phyloP scores from a whole-genome alignment of 2,888 invertebrate species.

The Deilephila porcellus region DNA sequence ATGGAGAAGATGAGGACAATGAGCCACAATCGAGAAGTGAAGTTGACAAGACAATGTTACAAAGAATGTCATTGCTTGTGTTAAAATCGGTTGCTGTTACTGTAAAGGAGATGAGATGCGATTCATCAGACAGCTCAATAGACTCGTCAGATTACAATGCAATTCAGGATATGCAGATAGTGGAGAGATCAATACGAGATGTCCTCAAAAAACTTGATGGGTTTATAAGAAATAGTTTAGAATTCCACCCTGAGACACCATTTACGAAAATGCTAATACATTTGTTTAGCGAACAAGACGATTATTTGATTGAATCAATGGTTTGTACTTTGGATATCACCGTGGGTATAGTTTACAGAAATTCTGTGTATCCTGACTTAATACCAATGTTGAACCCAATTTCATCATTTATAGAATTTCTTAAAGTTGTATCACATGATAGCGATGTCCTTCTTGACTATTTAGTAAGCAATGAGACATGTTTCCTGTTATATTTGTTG shows the following conservation, averaged over 20 bases:
- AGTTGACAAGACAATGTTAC: slow-evolving; percentile 91
- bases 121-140: slow-evolving; percentile 93
- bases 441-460: slow-evolving; percentile 92
- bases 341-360: slow-evolving; percentile 92
- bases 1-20: slow-evolving; percentile 74
- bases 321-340: slow-evolving; percentile 95
- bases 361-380: slow-evolving; percentile 91
- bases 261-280: slow-evolving; percentile 95
- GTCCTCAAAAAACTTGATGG: slow-evolving; percentile 92
- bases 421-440: slow-evolving; percentile 92
- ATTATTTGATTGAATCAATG: slow-evolving; percentile 96
- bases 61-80: slow-evolving; percentile 94
- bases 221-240: slow-evolving; percentile 91
- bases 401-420: slow-evolving; percentile 93
- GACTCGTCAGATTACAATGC: slow-evolving; percentile 94
- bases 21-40: slow-evolving; percentile 75
- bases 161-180: slow-evolving; percentile 94
- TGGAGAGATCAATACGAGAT: slow-evolving; percentile 93
- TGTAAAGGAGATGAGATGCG: slow-evolving; percentile 94
- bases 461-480: slow-evolving; percentile 95
- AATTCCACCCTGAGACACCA: slow-evolving; percentile 94
- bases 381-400: slow-evolving; percentile 93
- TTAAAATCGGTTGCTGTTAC: slow-evolving; percentile 95
- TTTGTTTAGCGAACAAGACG: slow-evolving; percentile 95
- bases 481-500: slow-evolving; percentile 93